Percentiles rank a stretch among this genome's conserved stretches.
These are phyloP conservation scores for Tachystola acroxantha DNA, from an alignment of 2,888 invertebrate species.

Conservation along the genomic window DNA sequence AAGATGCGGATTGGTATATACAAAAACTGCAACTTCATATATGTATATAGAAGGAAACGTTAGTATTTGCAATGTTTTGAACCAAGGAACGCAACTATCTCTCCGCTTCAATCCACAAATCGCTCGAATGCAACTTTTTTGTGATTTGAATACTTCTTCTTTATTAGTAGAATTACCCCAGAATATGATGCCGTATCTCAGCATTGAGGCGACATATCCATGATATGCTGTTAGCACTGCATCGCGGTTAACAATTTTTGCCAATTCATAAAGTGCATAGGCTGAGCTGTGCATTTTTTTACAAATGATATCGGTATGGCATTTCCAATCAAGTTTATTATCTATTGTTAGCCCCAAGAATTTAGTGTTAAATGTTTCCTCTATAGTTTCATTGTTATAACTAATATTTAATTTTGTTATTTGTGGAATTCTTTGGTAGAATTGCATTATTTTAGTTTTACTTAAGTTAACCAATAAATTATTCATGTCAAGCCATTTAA, in stretches of 20 bases:
- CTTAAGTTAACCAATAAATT: constrained; percentile 1
- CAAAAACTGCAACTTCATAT: not conserved
- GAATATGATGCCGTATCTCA: constrained; percentile 10
- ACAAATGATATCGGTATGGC: constrained; percentile 11
- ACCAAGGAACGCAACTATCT: not conserved
- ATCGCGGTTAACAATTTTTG: constrained; percentile 1
- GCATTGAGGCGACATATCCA: constrained; percentile 11
- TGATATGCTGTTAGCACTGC: constrained; percentile 11
- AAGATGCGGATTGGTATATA: too few species aligned
- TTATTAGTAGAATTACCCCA: not conserved
- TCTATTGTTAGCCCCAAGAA: constrained; percentile 11
- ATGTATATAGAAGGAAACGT: not conserved
- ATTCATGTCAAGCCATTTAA: not conserved
- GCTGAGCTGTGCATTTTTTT: constrained; percentile 12
- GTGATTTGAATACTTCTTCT: not conserved
- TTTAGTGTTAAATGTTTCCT: constrained; percentile 2
- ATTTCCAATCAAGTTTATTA: constrained; percentile 9
- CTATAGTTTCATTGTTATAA: constrained; percentile 4
- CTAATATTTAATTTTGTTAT: not conserved
- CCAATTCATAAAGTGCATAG: constrained; percentile 7
- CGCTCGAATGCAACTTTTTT: not conserved
- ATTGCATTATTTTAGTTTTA: constrained; percentile 1
- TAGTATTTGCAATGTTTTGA: not conserved
- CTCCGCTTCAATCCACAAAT: not conserved
- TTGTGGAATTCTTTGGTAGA: not conserved